Base-by-base conservation (phyloP, 2,113 vertebrate species). In the Rhinolophus sinicus region DNA sequence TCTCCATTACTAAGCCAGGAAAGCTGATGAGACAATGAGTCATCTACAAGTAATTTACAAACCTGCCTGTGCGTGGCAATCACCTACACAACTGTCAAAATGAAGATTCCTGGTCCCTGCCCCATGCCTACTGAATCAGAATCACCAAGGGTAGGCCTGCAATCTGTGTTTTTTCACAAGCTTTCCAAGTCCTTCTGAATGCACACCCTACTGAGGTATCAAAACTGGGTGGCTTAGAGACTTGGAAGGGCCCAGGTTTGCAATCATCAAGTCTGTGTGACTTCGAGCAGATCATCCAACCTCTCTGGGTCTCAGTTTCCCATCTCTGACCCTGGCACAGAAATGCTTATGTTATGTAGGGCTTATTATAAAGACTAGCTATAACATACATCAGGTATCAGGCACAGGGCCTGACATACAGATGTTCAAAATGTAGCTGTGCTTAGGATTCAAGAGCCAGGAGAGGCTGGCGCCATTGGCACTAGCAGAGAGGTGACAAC, bases 271-370 rank as follows among this genome's bases (percentile, higher is more conserved):
- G 40, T 67, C 64, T 70, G 4, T 16, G n/a, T 38, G 30, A 65
- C 69, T 19, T 18, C 22, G 8, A 22, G 56, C 33, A 35, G 33
- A n/a, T 56, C 38, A 28, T 15, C 22, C 13, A 47, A 24, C 40
- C 69, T 78, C 75, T 90, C 82, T 62, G 69, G 62, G 70, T 47
- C 72, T 87, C 75, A 18, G 19, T 40, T 47, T 86, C 52, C 47
- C 67, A 40, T 14, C n/a, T 8, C 33, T 21, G 54, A 58, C 50
- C 44, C 1, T 0, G 7, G 14, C 33, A 35, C 33, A 62, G 24
- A 82, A 16, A 24, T 8, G 0, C 60, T 30, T 16, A 5, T 13
- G 13, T 52, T 1, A 1, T 58, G 24, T 0, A 28, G 60, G 52
- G 33, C 18, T 80, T 58, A 26, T 60, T 67, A 38, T 67, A 30